A percentile compares a stretch with the other conserved stretches of the same genome.
These are phyloP conservation scores for Cirrhinus mrigala DNA, from an alignment of 2,797 vertebrate genomes.

Conservation along the genomic window DNA sequence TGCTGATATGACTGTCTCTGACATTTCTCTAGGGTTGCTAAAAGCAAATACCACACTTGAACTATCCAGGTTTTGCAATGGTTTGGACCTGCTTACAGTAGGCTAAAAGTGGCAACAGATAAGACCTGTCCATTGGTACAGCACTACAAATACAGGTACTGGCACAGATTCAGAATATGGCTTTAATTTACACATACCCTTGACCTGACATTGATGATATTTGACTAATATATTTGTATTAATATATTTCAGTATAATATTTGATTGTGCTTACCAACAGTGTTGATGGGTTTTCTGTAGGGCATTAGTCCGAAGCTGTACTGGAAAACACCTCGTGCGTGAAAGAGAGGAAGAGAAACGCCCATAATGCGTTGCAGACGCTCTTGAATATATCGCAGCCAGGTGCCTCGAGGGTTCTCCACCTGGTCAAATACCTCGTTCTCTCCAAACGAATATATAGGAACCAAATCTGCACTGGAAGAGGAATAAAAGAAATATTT, in stretches of 20 bases:
- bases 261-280: conserved; percentile 82
- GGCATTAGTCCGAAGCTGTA: conserved; percentile 92
- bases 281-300: conserved; percentile 87
- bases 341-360: conserved; percentile 90
- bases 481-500: neutral
- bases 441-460: conserved; percentile 94
- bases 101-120: conserved; percentile 4
- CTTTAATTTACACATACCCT: neutral
- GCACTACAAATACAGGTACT: neutral
- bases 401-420: conserved; percentile 83
- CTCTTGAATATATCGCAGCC: conserved; percentile 84
- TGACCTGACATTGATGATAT: neutral
- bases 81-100: conserved; percentile 8
- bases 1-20: conserved; percentile 9
- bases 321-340: conserved; percentile 92
- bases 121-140: neutral
- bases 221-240: too few species aligned
- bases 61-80: neutral
- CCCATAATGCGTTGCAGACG: conserved; percentile 87
- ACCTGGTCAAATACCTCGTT: conserved; percentile 91
- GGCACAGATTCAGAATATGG: neutral
- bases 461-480: conserved; percentile 85
- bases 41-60: conserved; percentile 9
- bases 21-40: conserved; percentile 38
- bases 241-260: too few species aligned